Evolutionary conservation across 2,113 vertebrate genomes (phyloP), one percentile per base, ranked within the genome.

Genomic region (Phylloscopus trochilus): DNA sequence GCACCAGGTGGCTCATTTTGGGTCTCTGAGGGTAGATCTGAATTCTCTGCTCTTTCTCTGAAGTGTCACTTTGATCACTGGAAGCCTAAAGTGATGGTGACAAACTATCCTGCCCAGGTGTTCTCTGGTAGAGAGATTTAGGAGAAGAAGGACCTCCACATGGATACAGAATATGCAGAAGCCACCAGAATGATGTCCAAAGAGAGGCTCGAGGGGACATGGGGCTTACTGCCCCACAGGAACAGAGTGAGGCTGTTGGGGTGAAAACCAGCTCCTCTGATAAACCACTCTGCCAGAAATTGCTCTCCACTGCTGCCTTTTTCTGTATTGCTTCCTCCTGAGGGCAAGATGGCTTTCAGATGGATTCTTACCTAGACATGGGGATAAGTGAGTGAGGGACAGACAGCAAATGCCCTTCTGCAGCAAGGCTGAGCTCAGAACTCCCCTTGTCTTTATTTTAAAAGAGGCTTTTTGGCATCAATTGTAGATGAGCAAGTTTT

Each of bases 171-270:
- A 30, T 35, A 75, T 31, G 44, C 43, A 84, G 74, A 85, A 88
- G 43, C 21, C 22, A 13, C 21, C 18, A 73, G 35, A 51, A 37
- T 31, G 14, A 51, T 35, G 37, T 49, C 19, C 28, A 35, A 11
- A 23, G 13, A 30, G 62, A 33, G 13, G 10, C 10, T 69, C 0
- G 1, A 35, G 35, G 10, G 14, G 8, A 39, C 1, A 4, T 0
- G 2, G 52, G 5, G 11, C 46, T 83, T 83, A 24, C 60, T 82
- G 39, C 22, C 9, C 17, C 2, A 0, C 16, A 79, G 27, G 26
- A 86, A 28, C 23, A 39, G 8, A 35, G 13, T 37, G 22, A 88
- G 46, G 46, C 28, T 23, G 4, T 21, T 69, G 64, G 41, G 15
- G 5, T 89, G 30, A 79, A 63, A 87, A 66, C 13, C 31, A 89